Conservation (phyloP, 2,113 vertebrate genomes). For the Cavia porcellus region DNA sequence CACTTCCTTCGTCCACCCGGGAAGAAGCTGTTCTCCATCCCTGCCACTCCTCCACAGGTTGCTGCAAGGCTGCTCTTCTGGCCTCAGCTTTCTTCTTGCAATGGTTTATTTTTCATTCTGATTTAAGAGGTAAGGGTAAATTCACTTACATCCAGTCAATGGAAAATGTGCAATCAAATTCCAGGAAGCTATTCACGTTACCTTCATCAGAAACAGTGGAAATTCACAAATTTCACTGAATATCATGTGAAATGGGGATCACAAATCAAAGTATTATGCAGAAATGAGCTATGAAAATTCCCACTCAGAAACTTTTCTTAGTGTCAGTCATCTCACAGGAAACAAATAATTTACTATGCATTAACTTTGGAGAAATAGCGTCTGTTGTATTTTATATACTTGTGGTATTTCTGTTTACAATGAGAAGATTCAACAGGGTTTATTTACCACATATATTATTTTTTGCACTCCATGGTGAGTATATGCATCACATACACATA, state of each 20-base stretch:
- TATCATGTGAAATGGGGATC: background rate
- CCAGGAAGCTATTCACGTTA: background rate
- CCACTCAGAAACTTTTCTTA: constrained; percentile 23
- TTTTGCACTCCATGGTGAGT: background rate
- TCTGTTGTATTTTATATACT: constrained; percentile 3
- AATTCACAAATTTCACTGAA: constrained; percentile 24
- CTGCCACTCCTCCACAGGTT: background rate
- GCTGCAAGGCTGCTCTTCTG: background rate
- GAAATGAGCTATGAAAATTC: background rate
- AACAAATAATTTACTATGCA: background rate
- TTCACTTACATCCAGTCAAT: background rate
- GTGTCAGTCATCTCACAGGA: constrained; percentile 14
- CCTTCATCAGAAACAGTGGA: background rate
- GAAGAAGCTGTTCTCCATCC: background rate
- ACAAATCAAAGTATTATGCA: constrained; percentile 3
- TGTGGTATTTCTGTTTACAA: background rate
- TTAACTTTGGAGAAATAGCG: constrained; percentile 11
- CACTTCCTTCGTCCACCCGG: background rate
- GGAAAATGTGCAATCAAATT: constrained; percentile 20
- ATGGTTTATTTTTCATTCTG: background rate
- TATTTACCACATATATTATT: background rate
- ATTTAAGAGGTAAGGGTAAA: background rate
- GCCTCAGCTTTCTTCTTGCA: background rate
- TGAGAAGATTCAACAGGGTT: background rate
- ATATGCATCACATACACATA: background rate